Conservation (phyloP, 2,113 vertebrate species). For the Phyllopteryx taeniolatus region DNA sequence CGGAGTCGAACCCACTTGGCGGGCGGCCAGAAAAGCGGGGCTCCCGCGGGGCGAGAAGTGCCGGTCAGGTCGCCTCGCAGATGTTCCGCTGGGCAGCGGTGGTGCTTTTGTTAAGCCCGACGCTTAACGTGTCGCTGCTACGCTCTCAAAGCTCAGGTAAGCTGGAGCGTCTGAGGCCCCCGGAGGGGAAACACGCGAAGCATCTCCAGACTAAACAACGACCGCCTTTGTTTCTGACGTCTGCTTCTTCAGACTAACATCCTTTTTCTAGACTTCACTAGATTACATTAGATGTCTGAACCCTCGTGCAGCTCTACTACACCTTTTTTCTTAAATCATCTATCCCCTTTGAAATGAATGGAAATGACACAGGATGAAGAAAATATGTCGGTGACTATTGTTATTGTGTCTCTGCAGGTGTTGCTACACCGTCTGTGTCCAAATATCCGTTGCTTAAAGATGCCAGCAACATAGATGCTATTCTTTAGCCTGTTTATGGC, state of each 20-base stretch:
- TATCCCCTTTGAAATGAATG: no score
- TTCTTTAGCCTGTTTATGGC: no score
- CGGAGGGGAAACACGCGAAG: conserved; percentile 77
- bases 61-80: conserved; percentile 24
- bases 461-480: no score
- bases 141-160: conserved; percentile 80
- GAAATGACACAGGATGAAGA: no score
- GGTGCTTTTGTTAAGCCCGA: conserved; percentile 76
- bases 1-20: conserved; percentile 45
- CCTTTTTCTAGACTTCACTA: conserved; percentile 30
- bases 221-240: conserved; percentile 79
- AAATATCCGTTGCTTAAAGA: no score
- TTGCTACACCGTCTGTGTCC: no score
- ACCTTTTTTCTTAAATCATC: no score
- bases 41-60: conserved; percentile 27
- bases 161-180: conserved; percentile 74
- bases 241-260: conserved; percentile 65
- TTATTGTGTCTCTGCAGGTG: no score
- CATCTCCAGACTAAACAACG: conserved; percentile 80
- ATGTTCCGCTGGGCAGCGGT: conserved; percentile 70
- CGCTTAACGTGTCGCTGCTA: conserved; percentile 71
- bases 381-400: no score
- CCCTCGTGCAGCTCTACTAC: background rate
- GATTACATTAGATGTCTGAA: background rate
- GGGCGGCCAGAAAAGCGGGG: conserved; percentile 24